Evolutionary conservation across 2,113 vertebrate genomes (phyloP).

Genomic region (Poeciliopsis turrubarensis): DNA sequence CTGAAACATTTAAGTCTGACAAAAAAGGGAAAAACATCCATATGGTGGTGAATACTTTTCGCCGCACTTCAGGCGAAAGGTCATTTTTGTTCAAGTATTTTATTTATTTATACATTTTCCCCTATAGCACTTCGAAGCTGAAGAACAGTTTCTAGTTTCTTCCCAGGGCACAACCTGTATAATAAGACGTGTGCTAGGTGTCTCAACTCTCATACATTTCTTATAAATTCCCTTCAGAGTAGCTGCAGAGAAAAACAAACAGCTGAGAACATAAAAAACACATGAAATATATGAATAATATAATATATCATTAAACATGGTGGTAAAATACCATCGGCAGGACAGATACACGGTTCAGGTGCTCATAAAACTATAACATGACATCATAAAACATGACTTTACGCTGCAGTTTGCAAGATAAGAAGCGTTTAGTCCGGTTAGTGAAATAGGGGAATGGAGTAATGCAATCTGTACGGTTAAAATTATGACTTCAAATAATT

Average conservation of each 20-base stretch:
- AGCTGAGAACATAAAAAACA: neutral
- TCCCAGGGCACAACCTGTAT: neutral
- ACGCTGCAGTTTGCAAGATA: slow-evolving; percentile 22
- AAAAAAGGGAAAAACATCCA: too few species aligned
- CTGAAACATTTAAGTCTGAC: too few species aligned
- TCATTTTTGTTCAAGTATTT: too few species aligned
- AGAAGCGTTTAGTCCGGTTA: slow-evolving; percentile 20
- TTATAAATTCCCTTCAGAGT: neutral
- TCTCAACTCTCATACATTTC: neutral
- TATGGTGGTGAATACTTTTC: too few species aligned
- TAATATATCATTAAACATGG: slow-evolving; percentile 13
- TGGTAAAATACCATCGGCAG: slow-evolving; percentile 15
- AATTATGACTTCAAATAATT: slow-evolving; percentile 28
- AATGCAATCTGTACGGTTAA: slow-evolving; percentile 23
- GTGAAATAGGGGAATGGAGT: neutral
- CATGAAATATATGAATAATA: neutral
- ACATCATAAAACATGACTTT: slow-evolving; percentile 52
- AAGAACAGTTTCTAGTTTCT: neutral
- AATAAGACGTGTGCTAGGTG: neutral
- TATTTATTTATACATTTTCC: too few species aligned
- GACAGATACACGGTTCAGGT: slow-evolving; percentile 12
- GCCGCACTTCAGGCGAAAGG: too few species aligned
- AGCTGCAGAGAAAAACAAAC: neutral
- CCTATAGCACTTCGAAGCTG: neutral
- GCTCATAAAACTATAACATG: slow-evolving; percentile 40